phyloP scores from a whole-genome alignment of 2,888 invertebrate genomes.

The Augochlorella aurata region DNA sequence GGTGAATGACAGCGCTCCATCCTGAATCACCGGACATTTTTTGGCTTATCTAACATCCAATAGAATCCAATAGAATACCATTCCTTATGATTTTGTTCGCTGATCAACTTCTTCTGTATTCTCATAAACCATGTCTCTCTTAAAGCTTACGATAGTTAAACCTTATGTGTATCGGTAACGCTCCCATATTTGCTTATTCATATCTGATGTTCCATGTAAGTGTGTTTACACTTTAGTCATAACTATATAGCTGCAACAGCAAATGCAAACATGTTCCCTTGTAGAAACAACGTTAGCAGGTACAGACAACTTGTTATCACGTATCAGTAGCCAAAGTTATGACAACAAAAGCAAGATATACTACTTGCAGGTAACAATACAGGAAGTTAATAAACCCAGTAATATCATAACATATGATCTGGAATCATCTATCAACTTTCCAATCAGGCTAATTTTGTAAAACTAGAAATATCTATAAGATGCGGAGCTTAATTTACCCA shows the following conservation, averaged over 20 bases:
- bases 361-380: neutral
- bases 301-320: neutral
- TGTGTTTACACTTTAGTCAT: constrained; percentile 13
- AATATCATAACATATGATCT: neutral
- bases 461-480: neutral
- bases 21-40: constrained; percentile 82
- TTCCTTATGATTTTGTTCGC: constrained; percentile 69
- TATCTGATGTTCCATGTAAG: constrained; percentile 1
- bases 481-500: neutral
- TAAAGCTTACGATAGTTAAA: neutral
- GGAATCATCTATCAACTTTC: neutral
- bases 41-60: constrained; percentile 76
- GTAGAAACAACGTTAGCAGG: neutral
- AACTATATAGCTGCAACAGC: constrained; percentile 23
- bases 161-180: neutral
- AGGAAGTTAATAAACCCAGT: neutral
- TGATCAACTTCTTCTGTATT: constrained; percentile 47
- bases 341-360: neutral
- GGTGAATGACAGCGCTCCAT: constrained; percentile 85
- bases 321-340: neutral
- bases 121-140: constrained; percentile 49
- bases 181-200: constrained; percentile 31
- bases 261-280: neutral
- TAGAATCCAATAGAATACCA: constrained; percentile 71
- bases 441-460: neutral